Evolutionary conservation across 2,797 vertebrate species (phyloP).

Genomic region (Darevskia nairensis): DNA sequence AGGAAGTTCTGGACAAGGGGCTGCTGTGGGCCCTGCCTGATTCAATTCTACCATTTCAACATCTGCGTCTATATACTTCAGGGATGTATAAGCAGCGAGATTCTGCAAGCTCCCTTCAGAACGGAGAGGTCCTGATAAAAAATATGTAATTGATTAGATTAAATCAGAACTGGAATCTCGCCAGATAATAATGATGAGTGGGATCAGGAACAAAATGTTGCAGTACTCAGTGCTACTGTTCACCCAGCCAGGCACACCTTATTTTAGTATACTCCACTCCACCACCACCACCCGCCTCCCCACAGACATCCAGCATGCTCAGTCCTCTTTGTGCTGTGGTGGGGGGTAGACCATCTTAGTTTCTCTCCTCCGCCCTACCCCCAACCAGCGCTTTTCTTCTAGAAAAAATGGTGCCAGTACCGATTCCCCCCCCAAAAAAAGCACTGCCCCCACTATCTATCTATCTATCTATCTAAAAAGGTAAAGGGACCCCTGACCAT

Average conservation of each 20-base stretch:
- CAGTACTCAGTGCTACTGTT: neutral
- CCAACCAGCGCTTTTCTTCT: too few relatives aligned
- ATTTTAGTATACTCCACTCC: neutral
- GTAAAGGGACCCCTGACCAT: too few relatives aligned
- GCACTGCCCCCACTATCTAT: too few relatives aligned
- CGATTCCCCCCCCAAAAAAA: too few relatives aligned
- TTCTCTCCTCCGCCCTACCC: too few relatives aligned
- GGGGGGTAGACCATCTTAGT: neutral
- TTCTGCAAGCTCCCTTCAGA: conserved; percentile 32
- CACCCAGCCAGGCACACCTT: neutral
- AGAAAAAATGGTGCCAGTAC: too few relatives aligned
- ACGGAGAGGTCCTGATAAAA: neutral
- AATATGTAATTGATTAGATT: neutral
- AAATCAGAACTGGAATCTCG: neutral
- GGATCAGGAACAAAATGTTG: neutral
- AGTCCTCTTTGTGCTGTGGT: neutral
- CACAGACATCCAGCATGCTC: neutral
- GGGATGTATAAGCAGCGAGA: conserved; percentile 49
- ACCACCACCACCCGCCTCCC: too few relatives aligned
- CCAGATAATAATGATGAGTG: neutral
- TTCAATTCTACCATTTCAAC: conserved; percentile 11
- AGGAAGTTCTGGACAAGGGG: accelerated
- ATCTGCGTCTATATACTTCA: conserved; percentile 34
- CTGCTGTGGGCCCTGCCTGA: conserved; percentile 4
- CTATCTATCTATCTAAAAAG: too few relatives aligned